Percentiles rank a stretch among this genome's conserved stretches.
phyloP scores from a whole-genome alignment of 2,797 vertebrate species.

The Neosilurus hyrtlii region DNA sequence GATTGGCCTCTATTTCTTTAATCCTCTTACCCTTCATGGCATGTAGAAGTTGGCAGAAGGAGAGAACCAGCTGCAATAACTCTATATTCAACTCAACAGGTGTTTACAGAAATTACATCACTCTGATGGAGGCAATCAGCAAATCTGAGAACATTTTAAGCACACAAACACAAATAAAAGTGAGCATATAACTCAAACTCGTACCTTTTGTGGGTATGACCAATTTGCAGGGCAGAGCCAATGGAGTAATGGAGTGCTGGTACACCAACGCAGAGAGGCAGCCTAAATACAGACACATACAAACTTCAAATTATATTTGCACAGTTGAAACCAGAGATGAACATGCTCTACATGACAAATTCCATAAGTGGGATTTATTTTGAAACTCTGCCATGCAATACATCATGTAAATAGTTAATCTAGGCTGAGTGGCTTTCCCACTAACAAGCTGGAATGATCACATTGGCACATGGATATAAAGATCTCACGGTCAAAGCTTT shows the following conservation, averaged over 20 bases:
- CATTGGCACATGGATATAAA: conserved; percentile 4
- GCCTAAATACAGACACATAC: conserved; percentile 70
- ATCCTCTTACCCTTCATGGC: conserved; percentile 33
- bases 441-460: conserved; percentile 16
- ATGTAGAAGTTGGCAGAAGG: conserved; percentile 35
- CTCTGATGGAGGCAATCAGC: background rate
- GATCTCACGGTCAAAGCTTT: background rate
- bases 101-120: conserved; percentile 41
- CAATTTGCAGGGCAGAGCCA: conserved; percentile 95
- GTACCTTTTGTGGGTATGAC: conserved; percentile 92
- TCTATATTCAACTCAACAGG: conserved; percentile 4
- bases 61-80: conserved; percentile 3
- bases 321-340: conserved; percentile 37
- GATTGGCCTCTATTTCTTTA: conserved; percentile 5
- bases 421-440: background rate
- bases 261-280: conserved; percentile 96
- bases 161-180: conserved; percentile 14
- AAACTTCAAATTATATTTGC: conserved; percentile 40
- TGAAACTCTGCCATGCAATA: conserved; percentile 24
- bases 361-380: conserved; percentile 17
- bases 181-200: conserved; percentile 35
- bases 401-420: conserved; percentile 27
- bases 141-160: conserved; percentile 31
- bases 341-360: conserved; percentile 40
- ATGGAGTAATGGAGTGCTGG: conserved; percentile 95